Evolutionary conservation across 1,140 invertebrate species (phyloP).

Genomic region (Drosophila tropicalis): DNA sequence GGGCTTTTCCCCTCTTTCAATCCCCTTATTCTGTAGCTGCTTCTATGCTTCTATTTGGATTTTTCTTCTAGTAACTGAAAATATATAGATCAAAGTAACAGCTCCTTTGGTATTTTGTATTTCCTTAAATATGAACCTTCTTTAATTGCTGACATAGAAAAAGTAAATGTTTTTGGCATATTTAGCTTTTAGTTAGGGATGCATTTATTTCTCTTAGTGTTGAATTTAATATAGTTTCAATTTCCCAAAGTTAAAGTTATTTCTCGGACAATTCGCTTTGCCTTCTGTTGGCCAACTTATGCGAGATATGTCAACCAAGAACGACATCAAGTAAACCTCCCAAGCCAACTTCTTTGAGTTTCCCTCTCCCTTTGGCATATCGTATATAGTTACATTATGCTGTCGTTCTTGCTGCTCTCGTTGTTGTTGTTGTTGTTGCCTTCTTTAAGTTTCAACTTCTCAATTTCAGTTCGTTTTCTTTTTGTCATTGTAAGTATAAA

Average conservation of each 20-base stretch:
- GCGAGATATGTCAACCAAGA: conserved; percentile 9
- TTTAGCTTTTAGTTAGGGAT: too few species aligned
- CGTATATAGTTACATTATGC: conserved; percentile 72
- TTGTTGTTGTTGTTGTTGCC: conserved; percentile 18
- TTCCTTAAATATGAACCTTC: too few species aligned
- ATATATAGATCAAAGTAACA: too few species aligned
- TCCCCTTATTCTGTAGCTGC: background rate
- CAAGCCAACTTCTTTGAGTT: too few species aligned
- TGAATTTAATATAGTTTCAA: background rate
- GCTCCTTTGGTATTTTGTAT: too few species aligned
- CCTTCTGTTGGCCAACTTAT: too few species aligned
- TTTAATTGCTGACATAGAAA: too few species aligned
- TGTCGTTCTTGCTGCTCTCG: conserved; percentile 19
- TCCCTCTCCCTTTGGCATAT: background rate
- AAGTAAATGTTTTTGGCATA: too few species aligned
- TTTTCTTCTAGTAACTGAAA: too few species aligned
- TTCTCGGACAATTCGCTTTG: background rate
- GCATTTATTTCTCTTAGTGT: background rate
- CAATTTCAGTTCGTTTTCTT: conserved; percentile 37
- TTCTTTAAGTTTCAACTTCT: conserved; percentile 73
- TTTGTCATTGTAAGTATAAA: conserved; percentile 40
- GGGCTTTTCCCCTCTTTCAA: background rate
- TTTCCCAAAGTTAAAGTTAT: background rate
- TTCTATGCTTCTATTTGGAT: too few species aligned
- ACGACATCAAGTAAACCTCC: conserved; percentile 47